These are phyloP conservation scores for Gonatopus flavifemur DNA, from an alignment of 1,140 invertebrate species.

Conservation along the genomic window DNA sequence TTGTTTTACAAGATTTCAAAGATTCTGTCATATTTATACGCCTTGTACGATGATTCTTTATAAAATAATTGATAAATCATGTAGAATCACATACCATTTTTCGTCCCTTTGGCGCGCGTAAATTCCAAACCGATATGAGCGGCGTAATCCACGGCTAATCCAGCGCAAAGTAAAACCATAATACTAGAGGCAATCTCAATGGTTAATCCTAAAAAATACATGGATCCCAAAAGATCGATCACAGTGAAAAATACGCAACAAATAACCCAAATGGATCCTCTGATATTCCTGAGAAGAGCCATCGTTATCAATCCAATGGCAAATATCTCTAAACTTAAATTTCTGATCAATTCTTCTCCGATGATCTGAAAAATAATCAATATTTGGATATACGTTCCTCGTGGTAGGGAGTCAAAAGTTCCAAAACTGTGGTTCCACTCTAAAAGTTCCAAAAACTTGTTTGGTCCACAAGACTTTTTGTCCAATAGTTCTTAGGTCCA, in stretches of 20 bases:
- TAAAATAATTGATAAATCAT: not conserved
- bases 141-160: conserved; percentile 64
- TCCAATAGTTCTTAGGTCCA: no score
- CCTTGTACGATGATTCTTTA: not conserved
- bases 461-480: no score
- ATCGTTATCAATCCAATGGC: conserved; percentile 61
- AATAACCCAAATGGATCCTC: conserved; percentile 58
- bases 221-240: conserved; percentile 60
- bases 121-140: conserved; percentile 63
- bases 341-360: conserved; percentile 61
- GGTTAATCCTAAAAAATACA: conserved; percentile 62
- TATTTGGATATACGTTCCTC: no score
- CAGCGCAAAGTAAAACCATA: conserved; percentile 54
- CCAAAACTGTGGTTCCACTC: no score
- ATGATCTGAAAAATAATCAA: conserved; percentile 52
- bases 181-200: conserved; percentile 65
- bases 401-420: no score
- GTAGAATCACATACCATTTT: conserved; percentile 50
- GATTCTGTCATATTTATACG: not conserved
- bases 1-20: not conserved
- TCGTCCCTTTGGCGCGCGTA: conserved; percentile 51
- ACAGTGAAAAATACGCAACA: conserved; percentile 61
- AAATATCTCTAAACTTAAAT: conserved; percentile 57
- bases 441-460: no score
- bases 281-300: conserved; percentile 59